Conservation (phyloP, 2,888 invertebrate species). For the Formica aserva region DNA sequence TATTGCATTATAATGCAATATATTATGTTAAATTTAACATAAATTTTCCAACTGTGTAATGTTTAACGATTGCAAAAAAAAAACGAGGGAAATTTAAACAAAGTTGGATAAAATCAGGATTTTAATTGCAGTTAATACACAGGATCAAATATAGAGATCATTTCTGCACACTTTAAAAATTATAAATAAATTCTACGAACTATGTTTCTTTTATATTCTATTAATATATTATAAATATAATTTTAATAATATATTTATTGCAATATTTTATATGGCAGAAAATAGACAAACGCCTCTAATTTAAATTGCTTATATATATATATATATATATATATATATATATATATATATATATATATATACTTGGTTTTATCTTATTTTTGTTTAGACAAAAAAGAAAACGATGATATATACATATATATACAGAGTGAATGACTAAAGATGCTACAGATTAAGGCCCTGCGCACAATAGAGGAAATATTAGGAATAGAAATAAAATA, state of each 20-base stretch:
- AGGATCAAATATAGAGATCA: not conserved
- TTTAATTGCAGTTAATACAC: not conserved
- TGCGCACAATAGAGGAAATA: too few relatives aligned
- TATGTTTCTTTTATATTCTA: not conserved
- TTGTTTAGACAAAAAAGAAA: too few relatives aligned
- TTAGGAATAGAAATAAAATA: too few relatives aligned
- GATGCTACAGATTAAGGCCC: too few relatives aligned
- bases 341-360: too few relatives aligned
- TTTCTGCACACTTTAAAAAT: not conserved
- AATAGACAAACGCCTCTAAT: not conserved
- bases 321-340: too few relatives aligned
- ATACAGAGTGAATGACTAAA: too few relatives aligned
- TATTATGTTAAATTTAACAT: too few relatives aligned
- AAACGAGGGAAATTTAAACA: not conserved
- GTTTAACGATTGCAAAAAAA: not conserved
- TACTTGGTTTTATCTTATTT: too few relatives aligned
- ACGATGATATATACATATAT: not conserved
- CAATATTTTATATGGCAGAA: not conserved
- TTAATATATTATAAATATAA: not conserved
- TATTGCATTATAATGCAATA: too few relatives aligned
- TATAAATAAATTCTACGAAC: not conserved
- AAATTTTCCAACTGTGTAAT: not conserved
- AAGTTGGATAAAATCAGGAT: not conserved
- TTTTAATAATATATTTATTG: not conserved
- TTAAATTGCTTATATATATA: not conserved